Evolutionary conservation across 1,140 invertebrate genomes (phyloP), one percentile per base, ranked within the genome.

Genomic region (Drosophila biarmipes): DNA sequence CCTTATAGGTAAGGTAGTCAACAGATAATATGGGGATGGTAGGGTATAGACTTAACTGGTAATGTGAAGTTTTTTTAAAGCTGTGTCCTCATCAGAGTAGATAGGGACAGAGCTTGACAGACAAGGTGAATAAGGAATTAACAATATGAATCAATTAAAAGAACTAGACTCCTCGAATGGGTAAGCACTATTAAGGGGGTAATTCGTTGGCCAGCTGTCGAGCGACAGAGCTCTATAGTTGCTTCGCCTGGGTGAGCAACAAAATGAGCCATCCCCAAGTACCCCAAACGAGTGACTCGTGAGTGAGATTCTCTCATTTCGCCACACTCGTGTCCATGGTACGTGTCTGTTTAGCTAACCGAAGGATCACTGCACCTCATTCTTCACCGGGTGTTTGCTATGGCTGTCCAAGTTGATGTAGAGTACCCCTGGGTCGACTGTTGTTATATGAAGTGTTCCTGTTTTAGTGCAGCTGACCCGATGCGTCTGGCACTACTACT

Each of bases 211-310:
- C 10, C 14, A 11, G 19, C 37, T 29, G 34, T 1, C 34, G 27
- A 31, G 35, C 29, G 27, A 31, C 14, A 21, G 24, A 24, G 27
- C 12, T 38, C 38, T 56, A 56, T 57, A 27, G 31, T 37, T 17
- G n/a, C 27, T 48, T 58, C 11, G 55, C 17, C 19, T 77, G 73
- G 82, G 58, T 66, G 72, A 54, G 73, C 72, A 66, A 66, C 73
- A 78, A 77, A 68, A 77, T 73, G 68, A 58, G 54, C 73, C 55
- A 76, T 46, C 10, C 48, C n/a, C 63, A 66, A 80, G 76, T 79
- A 59, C 78, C 62, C 56, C 52, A 11, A 85, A 85, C 67, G 66
- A 84, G 78, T 85, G 80, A 82, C 80, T 82, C 69, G 62, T 53
- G 34, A 61, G 21, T 27, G 14, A 57, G 48, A 27, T 10, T 40